Base-by-base conservation (phyloP, 2,113 vertebrate species). In the Syrrhaptes paradoxus region DNA sequence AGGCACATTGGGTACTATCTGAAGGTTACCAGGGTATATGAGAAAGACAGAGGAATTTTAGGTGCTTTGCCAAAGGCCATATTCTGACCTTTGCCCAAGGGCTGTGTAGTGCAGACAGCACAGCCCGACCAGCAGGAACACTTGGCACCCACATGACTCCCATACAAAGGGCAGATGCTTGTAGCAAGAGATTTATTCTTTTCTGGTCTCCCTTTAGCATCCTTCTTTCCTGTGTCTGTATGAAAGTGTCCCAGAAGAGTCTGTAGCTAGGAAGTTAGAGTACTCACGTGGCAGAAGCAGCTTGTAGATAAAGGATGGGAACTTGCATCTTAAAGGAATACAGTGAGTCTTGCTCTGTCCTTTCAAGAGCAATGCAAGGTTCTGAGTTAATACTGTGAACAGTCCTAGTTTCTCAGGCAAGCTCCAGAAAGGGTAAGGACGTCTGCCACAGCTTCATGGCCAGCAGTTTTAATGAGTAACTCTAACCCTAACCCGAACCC, bases 121-220 rank as follows among this genome's bases (percentile, higher is more conserved):
- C 22, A 66, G 31, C 32, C 29, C 4, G 6, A 66, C 28, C 31
- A 49, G 17, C 21, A 72, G 11, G 38, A 28, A 1, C 0, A 0
- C 7, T 38, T 49, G 48, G 19, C 31, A 51, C 6, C 8, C n/a
- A 32, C 10, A 41, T 29, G 15, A 13, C 14, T 55, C 46, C 43
- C 36, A 2, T 31, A 41, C 19, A 51, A 36, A 61, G 7, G 6
- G 9, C 4, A 28, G 38, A 13, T 38, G 15, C 9, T 66, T 21
- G 15, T n/a, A 61, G 15, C 5, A 10, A 22, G 17, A 45, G 5
- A 34, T 52, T 46, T 70, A 20, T 62, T 36, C 4, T 70, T 49
- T 83, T 57, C 10, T 86, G 4, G 20, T 67, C 9, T 70, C 11
- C 55, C 45, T 72, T 46, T 32, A 34, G 4, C 22, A 75, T 32